Base-by-base conservation (phyloP, 2,113 vertebrate genomes). In the Columbina picui region DNA sequence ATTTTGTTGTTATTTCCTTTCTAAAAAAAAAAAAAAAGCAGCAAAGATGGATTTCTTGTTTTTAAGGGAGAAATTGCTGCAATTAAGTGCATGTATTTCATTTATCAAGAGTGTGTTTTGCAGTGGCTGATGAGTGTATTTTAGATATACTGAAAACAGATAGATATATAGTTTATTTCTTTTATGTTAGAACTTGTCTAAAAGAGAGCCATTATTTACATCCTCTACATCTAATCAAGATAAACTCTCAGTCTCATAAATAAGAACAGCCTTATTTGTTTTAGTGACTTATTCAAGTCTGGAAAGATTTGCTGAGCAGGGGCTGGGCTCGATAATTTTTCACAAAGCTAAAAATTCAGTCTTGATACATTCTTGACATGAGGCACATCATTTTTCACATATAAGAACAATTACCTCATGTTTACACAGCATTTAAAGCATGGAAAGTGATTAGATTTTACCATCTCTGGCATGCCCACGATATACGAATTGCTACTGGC, bases 301-400 rank as follows among this genome's bases (percentile, higher is more conserved):
- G 87, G 90, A 88, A 97, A 97, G 92, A 91, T 95, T 96, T 96
- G 95, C 95, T 94, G 75, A 82, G 89, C 60, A 78, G 69, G 63
- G 97, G 79, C 86, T 97, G 85, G 88, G 93, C 86, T 92, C 0
- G 5, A 69, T 93, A 97, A 97, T 97, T 94, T 96, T 97, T 96
- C 93, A 97, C 82, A 68, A 95, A 89, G 95, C 85, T 85, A 95
- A 94, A 96, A 97, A 96, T 97, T 96, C 12, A 8, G 84, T 91
- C 94, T 95, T 95, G 96, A 97, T 97, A 97, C 94, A 97, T 98
- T 97, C 95, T 95, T 97, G 97, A 97, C 97, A 96, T 5, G n/a
- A 91, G 84, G 57, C 95, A 96, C 94, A 95, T 89, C 5, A 95
- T 97, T 96, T 96, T 96, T 96, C 95, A 97, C 89, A 97, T 97